Evolutionary conservation across 2,113 vertebrate genomes (phyloP), one percentile per base, ranked within the genome.

Genomic region (Planiliza haematocheilus): DNA sequence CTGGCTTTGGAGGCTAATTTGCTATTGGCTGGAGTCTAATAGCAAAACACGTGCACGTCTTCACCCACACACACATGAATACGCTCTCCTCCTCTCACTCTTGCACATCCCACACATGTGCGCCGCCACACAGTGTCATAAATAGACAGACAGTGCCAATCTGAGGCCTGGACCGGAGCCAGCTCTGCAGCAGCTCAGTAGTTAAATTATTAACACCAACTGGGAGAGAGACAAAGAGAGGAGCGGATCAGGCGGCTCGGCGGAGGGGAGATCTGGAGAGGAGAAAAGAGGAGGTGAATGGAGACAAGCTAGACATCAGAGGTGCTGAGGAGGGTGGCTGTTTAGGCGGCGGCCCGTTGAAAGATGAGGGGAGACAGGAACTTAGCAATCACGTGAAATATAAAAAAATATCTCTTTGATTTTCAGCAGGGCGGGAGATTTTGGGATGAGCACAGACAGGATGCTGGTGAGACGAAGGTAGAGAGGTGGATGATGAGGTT

Each of bases 181-280:
- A 93, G 89, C 83, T 82, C 89, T 91, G 90, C 90, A 90, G 89
- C 89, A 91, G 89, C 86, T 91, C 91, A 90, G 75, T 86, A 88
- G 89, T 91, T 93, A 86, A 91, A 93, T 93, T 93, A 93, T 93
- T 93, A 93, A 93, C 91, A 91, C 84, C 89, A 85, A 90, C 85
- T 83, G 88, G 80, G 88, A 84, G 91, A 76, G 83, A 91, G 89
- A 90, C 83, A 91, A 86, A 93, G 89, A 91, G 84, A 89, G 70
- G 84, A 77, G 79, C 57, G 38, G 83, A 86, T 84, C 64, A 67
- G 86, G 64, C 72, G 20, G 73, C 79, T 85, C 70, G 45, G 80
- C 38, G 60, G 74, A 84, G 78, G 70, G 76, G 77, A 84, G 78
- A 82, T 81, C 74, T 82, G 55, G 78, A 85, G 83, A 87, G 75